These are phyloP conservation scores for Enhydra lutris DNA, from an alignment of 2,113 vertebrate species.

Conservation along the genomic window DNA sequence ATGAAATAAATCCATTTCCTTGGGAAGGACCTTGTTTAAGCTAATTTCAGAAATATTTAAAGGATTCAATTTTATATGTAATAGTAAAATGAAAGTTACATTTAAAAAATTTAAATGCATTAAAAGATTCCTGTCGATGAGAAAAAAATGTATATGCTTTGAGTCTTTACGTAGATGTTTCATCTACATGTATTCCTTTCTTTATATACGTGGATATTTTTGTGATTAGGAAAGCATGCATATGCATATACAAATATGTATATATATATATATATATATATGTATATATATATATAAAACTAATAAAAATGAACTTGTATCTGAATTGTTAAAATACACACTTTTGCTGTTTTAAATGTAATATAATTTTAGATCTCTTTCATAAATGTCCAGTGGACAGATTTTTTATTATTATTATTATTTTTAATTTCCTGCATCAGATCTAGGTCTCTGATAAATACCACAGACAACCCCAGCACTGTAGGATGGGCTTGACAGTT, in stretches of 20 bases:
- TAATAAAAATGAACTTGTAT: conserved; percentile 55
- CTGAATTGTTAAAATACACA: conserved; percentile 62
- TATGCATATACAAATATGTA: not conserved
- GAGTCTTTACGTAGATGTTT: not conserved
- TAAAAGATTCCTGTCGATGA: not conserved
- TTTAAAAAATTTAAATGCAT: not conserved
- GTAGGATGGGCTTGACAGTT: conserved; percentile 88
- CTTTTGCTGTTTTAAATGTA: conserved; percentile 79
- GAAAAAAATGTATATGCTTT: not conserved
- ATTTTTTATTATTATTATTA: conserved; percentile 80
- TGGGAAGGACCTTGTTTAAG: not conserved
- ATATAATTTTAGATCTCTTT: conserved; percentile 80
- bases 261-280: not conserved
- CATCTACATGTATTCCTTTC: not conserved
- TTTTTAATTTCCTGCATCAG: conserved; percentile 88
- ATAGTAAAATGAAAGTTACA: conserved; percentile 15
- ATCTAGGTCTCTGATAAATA: conserved; percentile 88
- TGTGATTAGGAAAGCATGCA: not conserved
- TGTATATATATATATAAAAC: not conserved
- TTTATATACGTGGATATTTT: not conserved
- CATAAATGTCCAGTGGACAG: conserved; percentile 83
- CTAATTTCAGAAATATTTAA: conserved; percentile 42
- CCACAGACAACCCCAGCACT: conserved; percentile 86
- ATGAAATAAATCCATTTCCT: not conserved
- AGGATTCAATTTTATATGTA: conserved; percentile 4